These are phyloP conservation scores for Sclerodermus sp. DNA, from an alignment of 2,888 invertebrate species.

Conservation along the genomic window DNA sequence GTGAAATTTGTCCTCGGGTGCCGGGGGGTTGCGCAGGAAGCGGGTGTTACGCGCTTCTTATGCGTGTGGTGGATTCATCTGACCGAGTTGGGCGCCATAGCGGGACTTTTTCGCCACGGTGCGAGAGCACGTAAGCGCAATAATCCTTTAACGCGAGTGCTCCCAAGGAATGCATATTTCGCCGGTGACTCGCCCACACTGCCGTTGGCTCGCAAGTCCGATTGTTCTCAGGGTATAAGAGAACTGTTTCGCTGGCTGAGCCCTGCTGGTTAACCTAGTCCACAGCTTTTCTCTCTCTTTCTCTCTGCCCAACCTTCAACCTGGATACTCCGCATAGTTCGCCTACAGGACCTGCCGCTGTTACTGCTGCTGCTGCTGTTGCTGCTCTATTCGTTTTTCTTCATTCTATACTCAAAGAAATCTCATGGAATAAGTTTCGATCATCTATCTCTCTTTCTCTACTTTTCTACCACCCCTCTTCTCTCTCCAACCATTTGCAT, in stretches of 20 bases:
- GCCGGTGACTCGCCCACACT: constrained; percentile 44
- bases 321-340: constrained; percentile 55
- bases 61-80: too few species aligned
- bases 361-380: too few species aligned
- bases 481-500: constrained; percentile 20
- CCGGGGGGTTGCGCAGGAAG: too few species aligned
- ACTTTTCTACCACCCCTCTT: constrained; percentile 19
- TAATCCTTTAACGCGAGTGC: constrained; percentile 33
- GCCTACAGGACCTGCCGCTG: constrained; percentile 48
- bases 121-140: constrained; percentile 26
- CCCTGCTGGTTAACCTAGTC: constrained; percentile 38
- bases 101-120: constrained; percentile 3
- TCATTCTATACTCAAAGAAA: constrained; percentile 5
- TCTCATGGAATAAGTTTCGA: not conserved
- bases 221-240: constrained; percentile 52
- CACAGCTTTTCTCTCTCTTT: constrained; percentile 18
- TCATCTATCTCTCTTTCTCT: constrained; percentile 5
- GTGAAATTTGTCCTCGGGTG: too few species aligned
- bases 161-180: constrained; percentile 45
- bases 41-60: too few species aligned
- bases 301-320: constrained; percentile 50
- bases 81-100: too few species aligned
- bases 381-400: constrained; percentile 10
- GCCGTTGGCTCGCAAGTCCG: constrained; percentile 46
- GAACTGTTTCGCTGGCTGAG: constrained; percentile 40